These are phyloP conservation scores for Megamerina dolium DNA, from an alignment of 2,888 invertebrate genomes.

Conservation along the genomic window DNA sequence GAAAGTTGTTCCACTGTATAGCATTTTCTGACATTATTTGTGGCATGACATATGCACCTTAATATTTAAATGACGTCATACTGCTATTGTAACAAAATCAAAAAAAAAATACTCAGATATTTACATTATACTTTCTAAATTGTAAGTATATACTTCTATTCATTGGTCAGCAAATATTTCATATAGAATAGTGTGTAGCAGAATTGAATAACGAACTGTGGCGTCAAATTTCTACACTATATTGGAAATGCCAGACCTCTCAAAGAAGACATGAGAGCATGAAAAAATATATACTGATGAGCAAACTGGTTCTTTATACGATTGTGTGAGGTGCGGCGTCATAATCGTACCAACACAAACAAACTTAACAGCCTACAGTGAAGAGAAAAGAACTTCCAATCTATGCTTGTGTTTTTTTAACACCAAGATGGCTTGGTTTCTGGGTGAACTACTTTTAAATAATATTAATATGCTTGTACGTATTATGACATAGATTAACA, in stretches of 20 bases:
- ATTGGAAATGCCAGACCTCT: neutral
- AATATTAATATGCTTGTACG: too few relatives aligned
- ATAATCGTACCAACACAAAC: neutral
- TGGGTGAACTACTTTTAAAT: too few relatives aligned
- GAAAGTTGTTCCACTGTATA: too few relatives aligned
- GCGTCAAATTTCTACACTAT: neutral
- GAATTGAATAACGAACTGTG: too few relatives aligned
- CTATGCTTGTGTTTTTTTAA: too few relatives aligned
- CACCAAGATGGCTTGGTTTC: too few relatives aligned
- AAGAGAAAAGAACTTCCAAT: too few relatives aligned
- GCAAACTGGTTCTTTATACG: neutral
- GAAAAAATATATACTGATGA: constrained; percentile 1
- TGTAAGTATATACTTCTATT: neutral
- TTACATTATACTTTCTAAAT: too few relatives aligned
- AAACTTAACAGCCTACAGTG: too few relatives aligned
- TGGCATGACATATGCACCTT: too few relatives aligned
- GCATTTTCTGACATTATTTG: constrained; percentile 9
- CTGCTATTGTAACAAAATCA: neutral
- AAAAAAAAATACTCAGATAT: too few relatives aligned
- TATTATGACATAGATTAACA: too few relatives aligned
- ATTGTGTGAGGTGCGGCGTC: neutral
- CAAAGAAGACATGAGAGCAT: neutral
- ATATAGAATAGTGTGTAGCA: neutral
- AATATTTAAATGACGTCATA: constrained; percentile 7
- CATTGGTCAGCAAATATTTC: neutral